A percentile compares a stretch with the other conserved stretches of the same genome.
Conservation (phyloP, 2,113 vertebrate genomes). For the Pelmatolapia mariae region DNA sequence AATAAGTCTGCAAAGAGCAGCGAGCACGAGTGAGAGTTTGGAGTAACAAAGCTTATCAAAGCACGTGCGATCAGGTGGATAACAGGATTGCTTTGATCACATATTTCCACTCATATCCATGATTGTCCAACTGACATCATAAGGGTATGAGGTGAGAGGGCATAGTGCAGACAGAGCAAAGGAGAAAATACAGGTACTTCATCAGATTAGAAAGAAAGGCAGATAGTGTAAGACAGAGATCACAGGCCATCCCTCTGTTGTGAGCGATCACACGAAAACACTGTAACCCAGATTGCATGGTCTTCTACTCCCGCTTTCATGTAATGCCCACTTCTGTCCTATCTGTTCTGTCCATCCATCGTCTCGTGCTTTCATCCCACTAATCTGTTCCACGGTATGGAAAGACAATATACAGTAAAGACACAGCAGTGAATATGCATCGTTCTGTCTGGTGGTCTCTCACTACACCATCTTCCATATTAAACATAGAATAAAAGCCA, state of each 20-base stretch:
- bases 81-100: conserved; percentile 10
- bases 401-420: background rate
- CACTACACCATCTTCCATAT: background rate
- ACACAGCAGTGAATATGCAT: background rate
- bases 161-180: background rate
- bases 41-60: background rate
- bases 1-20: background rate
- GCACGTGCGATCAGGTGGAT: background rate
- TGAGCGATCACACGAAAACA: conserved; percentile 39
- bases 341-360: conserved; percentile 38
- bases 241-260: background rate
- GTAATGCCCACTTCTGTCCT: conserved; percentile 21
- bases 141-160: background rate
- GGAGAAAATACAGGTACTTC: conserved; percentile 25
- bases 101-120: background rate
- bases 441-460: background rate
- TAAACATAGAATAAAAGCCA: background rate
- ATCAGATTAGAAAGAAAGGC: conserved; percentile 55
- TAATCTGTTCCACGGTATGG: conserved; percentile 4
- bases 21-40: background rate
- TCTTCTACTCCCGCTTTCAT: conserved; percentile 42
- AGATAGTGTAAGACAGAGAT: conserved; percentile 42
- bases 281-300: conserved; percentile 18
- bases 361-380: conserved; percentile 24
- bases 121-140: background rate